Evolutionary conservation across 2,113 vertebrate species (phyloP), one percentile per base, ranked within the genome.

Genomic region (Nicator chloris): DNA sequence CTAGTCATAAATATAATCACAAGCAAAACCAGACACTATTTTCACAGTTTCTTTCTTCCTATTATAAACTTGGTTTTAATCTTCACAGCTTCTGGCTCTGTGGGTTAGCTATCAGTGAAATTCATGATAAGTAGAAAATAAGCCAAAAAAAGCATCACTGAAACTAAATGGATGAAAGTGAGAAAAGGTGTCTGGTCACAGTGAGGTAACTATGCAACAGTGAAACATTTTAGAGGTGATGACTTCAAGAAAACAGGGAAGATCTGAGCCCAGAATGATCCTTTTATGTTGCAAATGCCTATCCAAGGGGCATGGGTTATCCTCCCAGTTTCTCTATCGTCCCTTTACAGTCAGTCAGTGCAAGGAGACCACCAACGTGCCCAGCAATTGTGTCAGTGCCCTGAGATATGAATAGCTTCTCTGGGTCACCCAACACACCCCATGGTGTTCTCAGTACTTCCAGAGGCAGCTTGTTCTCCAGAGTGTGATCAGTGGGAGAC

Each of bases 391-490:
- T 16, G 9, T 35, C 56, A 71, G n/a, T 72, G 28, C 30, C 56
- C 66, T 73, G 35, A 82, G 21, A 45, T 33, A 30, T 9, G 14
- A 64, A 82, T 16, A 40, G 12, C 16, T 53, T 44, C 64, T 73
- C 49, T 39, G 31, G n/a, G 20, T 65, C 82, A 61, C 27, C 31
- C 51, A 50, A 37, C 1, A 3, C 16, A 37, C 30, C n/a, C 13
- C 1, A 1, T 1, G 1, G 5, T 31, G 15, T 12, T 27, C 33
- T 85, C 10, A 40, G 14, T 56, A 33, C 8, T 61, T 69, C 6
- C 14, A 40, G 28, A 64, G 28, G 28, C 27, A 61, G 8, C 10
- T 51, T 78, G 18, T n/a, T 82, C 47, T 65, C 23, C 45, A 31
- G 22, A 54, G 13, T 20, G 20, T 42, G 63, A 35, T 79, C 39